Evolutionary conservation across 2,888 invertebrate genomes (phyloP).

Genomic region (Adelognathus sp.): DNA sequence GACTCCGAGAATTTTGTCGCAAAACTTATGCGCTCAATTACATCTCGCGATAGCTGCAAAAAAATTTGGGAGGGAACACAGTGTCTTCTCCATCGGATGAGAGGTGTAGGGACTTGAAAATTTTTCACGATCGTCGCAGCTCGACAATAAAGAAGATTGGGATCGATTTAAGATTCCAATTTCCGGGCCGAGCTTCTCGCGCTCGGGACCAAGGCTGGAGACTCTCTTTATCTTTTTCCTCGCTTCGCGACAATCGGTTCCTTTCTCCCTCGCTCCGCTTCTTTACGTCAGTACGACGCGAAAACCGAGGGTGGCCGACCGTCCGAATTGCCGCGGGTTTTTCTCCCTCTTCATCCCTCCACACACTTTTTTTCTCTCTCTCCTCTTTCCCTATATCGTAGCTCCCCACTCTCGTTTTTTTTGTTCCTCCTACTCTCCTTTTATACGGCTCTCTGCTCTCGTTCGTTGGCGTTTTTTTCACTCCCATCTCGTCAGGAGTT

Average conservation of each 20-base stretch:
- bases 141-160: conserved; percentile 73
- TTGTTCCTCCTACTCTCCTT: conserved; percentile 15
- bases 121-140: conserved; percentile 46
- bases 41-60: neutral
- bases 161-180: conserved; percentile 79
- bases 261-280: neutral
- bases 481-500: conserved; percentile 58
- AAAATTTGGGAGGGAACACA: neutral
- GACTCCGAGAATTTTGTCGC: neutral
- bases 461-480: too few relatives aligned
- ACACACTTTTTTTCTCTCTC: conserved; percentile 18
- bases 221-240: conserved; percentile 6
- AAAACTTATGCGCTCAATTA: neutral
- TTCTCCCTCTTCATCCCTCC: conserved; percentile 30
- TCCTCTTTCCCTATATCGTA: neutral
- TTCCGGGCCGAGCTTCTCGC: conserved; percentile 66
- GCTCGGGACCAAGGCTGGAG: conserved; percentile 11
- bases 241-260: neutral
- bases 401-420: neutral
- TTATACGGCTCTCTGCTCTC: conserved; percentile 17
- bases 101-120: conserved; percentile 24
- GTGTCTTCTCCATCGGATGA: neutral
- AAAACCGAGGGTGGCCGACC: conserved; percentile 16
- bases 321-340: conserved; percentile 45
- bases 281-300: conserved; percentile 6